Conservation (phyloP, 1,140 invertebrate genomes). For the Apolygus lucorum region DNA sequence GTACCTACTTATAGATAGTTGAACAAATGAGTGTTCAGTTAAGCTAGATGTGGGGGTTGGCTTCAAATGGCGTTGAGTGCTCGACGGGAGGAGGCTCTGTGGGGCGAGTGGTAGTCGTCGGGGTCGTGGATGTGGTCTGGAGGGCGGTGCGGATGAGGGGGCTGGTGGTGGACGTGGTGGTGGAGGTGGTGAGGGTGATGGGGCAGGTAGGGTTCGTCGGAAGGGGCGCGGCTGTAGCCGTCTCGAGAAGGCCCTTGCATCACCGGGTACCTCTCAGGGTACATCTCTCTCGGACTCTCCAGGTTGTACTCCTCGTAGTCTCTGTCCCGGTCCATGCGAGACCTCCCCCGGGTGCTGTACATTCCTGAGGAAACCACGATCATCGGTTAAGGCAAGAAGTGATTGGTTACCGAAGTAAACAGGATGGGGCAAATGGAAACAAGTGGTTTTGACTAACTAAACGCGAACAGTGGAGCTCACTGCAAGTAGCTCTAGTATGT, state of each 20-base stretch:
- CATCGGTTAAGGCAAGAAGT: too few species aligned
- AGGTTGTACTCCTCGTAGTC: conserved; percentile 41
- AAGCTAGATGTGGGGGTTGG: conserved; percentile 9
- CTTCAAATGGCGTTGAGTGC: conserved; percentile 46
- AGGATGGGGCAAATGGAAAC: too few species aligned
- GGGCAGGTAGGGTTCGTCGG: conserved; percentile 19
- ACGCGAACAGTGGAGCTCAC: too few species aligned
- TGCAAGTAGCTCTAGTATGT: too few species aligned
- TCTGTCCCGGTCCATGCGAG: conserved; percentile 39
- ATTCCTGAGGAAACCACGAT: conserved; percentile 22
- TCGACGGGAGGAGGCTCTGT: conserved; percentile 43
- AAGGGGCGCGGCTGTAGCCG: conserved; percentile 1
- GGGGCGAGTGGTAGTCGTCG: conserved; percentile 43
- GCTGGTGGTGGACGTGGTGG: conserved; percentile 34
- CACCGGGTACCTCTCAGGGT: conserved; percentile 26
- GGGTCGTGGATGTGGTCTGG: conserved; percentile 29
- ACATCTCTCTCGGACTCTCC: conserved; percentile 25
- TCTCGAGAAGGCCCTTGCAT: conserved; percentile 2
- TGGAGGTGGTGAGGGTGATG: conserved; percentile 27
- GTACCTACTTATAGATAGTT: too few species aligned
- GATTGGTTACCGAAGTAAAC: too few species aligned
- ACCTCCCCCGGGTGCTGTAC: conserved; percentile 34
- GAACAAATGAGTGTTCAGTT: background rate
- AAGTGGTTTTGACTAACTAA: too few species aligned
- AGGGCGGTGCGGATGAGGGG: conserved; percentile 12